phyloP scores from a whole-genome alignment of 2,888 invertebrate species.

The Spatulosminthurus flaviceps region DNA sequence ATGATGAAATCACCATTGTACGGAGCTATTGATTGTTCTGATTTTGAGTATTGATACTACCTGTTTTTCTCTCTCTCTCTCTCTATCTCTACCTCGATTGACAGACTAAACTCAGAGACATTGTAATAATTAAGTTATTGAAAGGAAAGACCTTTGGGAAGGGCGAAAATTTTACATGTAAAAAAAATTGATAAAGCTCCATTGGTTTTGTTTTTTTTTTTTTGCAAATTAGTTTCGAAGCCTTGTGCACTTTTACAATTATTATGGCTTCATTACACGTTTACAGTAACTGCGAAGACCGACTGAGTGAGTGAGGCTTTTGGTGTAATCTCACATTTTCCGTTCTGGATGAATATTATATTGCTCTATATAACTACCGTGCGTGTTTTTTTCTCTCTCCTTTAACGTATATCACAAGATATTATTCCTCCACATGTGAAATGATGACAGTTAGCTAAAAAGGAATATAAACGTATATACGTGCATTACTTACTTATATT shows the following conservation, averaged over 20 bases:
- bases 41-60: neutral
- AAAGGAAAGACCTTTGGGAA: conserved; percentile 13
- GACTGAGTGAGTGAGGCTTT: neutral
- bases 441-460: too few relatives aligned
- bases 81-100: too few relatives aligned
- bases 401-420: too few relatives aligned
- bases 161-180: neutral
- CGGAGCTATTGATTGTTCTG: too few relatives aligned
- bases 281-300: neutral
- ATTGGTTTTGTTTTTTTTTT: neutral
- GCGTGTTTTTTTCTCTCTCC: too few relatives aligned
- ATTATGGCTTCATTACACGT: conserved; percentile 5
- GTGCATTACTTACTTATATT: too few relatives aligned
- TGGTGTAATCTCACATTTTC: neutral
- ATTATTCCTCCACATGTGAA: too few relatives aligned
- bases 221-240: conserved; percentile 18
- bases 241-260: conserved; percentile 4
- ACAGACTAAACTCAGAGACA: neutral
- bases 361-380: too few relatives aligned
- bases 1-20: too few relatives aligned
- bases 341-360: neutral
- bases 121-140: conserved; percentile 1
- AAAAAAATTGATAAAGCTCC: neutral
- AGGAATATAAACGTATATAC: too few relatives aligned
- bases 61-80: too few relatives aligned